Conservation (phyloP, 2,797 vertebrate genomes). For the Halcyon leucocephala region DNA sequence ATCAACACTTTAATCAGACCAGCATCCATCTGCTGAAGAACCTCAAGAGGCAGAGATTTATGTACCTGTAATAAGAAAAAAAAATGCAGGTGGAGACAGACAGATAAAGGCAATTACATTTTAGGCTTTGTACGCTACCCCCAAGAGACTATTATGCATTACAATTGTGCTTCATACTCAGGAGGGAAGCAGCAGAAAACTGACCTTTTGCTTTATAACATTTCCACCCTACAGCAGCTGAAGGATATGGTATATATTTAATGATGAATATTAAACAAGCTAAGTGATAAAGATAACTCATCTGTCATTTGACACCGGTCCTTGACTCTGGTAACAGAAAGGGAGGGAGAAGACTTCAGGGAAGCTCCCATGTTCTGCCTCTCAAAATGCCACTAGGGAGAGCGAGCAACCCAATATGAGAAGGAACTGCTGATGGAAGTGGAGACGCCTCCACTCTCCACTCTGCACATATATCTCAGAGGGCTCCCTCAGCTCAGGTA, state of each 20-base stretch:
- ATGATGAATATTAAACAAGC: background rate
- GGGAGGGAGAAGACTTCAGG: background rate
- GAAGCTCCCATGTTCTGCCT: background rate
- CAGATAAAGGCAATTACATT: background rate
- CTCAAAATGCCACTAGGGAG: background rate
- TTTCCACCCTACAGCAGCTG: background rate
- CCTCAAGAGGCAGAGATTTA: slow-evolving; percentile 66
- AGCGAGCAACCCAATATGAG: accelerated
- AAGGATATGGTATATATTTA: background rate
- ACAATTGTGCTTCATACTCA: background rate
- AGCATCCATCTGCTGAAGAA: slow-evolving; percentile 74
- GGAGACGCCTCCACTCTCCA: background rate
- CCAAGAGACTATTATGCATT: background rate
- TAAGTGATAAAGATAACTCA: background rate
- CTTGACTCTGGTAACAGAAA: background rate
- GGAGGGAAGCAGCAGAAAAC: background rate
- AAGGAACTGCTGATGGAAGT: background rate
- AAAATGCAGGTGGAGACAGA: background rate
- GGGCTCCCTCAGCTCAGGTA: background rate
- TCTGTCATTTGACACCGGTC: background rate
- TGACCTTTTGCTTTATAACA: background rate
- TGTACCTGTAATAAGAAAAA: slow-evolving; percentile 75
- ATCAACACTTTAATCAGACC: slow-evolving; percentile 79
- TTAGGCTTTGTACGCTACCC: background rate
- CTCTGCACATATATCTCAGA: background rate